phyloP scores from a whole-genome alignment of 2,888 invertebrate species.

The Tipula confusa region DNA sequence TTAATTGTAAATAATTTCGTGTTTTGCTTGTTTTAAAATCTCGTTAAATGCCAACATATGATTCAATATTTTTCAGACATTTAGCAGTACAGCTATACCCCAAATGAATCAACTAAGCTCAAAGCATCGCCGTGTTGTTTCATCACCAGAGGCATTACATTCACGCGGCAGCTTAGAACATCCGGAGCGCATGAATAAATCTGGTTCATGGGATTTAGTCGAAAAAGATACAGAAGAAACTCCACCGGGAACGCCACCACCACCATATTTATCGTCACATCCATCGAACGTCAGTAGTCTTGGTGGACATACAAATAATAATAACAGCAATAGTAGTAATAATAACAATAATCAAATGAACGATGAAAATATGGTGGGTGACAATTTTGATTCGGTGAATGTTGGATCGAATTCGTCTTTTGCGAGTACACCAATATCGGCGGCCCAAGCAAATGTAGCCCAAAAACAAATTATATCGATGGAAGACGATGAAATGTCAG shows the following conservation, averaged over 20 bases:
- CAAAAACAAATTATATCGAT: slow-evolving; percentile 87
- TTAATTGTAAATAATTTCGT: background rate
- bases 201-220: slow-evolving; percentile 49
- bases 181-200: slow-evolving; percentile 46
- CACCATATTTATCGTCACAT: slow-evolving; percentile 63
- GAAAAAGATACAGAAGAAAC: slow-evolving; percentile 53
- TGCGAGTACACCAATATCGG: slow-evolving; percentile 42
- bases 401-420: background rate
- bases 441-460: slow-evolving; percentile 44
- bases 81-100: slow-evolving; percentile 45
- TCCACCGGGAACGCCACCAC: slow-evolving; percentile 84
- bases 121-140: slow-evolving; percentile 48
- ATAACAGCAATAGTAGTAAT: background rate
- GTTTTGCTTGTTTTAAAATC: background rate
- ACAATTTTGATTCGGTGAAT: background rate
- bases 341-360: background rate
- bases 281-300: slow-evolving; percentile 41
- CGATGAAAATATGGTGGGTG: background rate
- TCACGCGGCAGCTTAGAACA: slow-evolving; percentile 32
- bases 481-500: slow-evolving; percentile 92
- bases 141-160: slow-evolving; percentile 50
- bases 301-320: slow-evolving; percentile 36
- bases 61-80: slow-evolving; percentile 41
- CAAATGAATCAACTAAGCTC: slow-evolving; percentile 40
- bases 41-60: background rate